Conservation (phyloP, 2,888 invertebrate genomes). For the Eurytoma adleriae region DNA sequence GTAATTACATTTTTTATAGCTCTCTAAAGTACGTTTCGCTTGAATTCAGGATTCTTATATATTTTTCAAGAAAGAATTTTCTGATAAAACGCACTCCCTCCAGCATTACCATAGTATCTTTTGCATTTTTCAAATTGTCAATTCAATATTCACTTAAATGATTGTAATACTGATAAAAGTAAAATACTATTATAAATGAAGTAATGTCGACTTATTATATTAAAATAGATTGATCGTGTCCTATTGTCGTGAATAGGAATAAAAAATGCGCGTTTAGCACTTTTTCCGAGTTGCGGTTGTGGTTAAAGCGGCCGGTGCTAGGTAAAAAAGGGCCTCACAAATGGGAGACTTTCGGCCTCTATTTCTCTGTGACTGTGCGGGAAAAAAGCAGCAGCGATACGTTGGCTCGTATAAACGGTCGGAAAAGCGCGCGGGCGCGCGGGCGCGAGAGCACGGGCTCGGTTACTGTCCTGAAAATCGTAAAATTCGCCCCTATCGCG, state of each 20-base stretch:
- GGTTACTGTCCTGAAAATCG: conserved; percentile 30
- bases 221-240: too few relatives aligned
- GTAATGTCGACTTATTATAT: too few relatives aligned
- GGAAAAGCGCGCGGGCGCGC: conserved; percentile 7
- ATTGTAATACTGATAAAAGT: too few relatives aligned
- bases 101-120: too few relatives aligned
- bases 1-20: conserved; percentile 13
- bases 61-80: neutral
- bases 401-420: conserved; percentile 19
- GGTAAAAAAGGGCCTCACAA: neutral
- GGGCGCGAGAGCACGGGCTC: neutral
- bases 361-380: conserved; percentile 12
- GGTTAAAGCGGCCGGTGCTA: neutral
- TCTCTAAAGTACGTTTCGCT: neutral
- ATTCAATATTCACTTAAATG: too few relatives aligned
- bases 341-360: neutral
- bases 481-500: conserved; percentile 36
- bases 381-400: neutral
- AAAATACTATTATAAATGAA: too few relatives aligned
- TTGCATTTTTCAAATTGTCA: too few relatives aligned
- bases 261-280: too few relatives aligned
- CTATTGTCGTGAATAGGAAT: too few relatives aligned
- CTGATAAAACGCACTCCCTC: too few relatives aligned
- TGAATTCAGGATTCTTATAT: neutral
- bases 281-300: too few relatives aligned